Base-by-base conservation (phyloP, 2,888 invertebrate genomes). In the Ochlodes sylvanus region DNA sequence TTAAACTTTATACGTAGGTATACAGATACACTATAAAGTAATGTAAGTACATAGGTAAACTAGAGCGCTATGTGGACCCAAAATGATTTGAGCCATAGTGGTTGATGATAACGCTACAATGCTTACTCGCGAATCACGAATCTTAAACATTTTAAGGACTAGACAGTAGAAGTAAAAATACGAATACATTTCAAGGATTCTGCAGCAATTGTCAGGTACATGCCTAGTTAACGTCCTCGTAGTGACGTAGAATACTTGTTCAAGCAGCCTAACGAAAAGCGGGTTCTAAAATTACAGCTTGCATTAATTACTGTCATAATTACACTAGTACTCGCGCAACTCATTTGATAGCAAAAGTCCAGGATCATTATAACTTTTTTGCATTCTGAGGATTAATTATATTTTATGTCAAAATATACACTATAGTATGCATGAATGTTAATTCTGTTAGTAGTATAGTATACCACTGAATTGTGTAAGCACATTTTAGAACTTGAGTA, bases 241-340 rank as follows among this genome's bases (percentile, higher is more conserved):
- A 54, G 41, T 41, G 6, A 52, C 9, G 52, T 38, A 7, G 21
- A 41, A 38, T 63, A 47, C n/a, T 55, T 63, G 12, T 55, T 12
- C 4, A 12, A 15, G 15, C 55, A 14, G 54, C 41, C 38, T 41
- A 27, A 58, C 19, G 50, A 57, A 19, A 21, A 42, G 17, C 10
- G 34, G 52, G 52, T 21, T 52, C 21, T 52, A 14, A 52, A 52
- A 52, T 34, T 34, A 55, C 55, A 55, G 32, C 38, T 58, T 52
- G 34, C 56, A 32, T 57, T 65, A 65, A 65, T 65, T 65, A 65
- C 47, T 65, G 47, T 15, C 55, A 42, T 55, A 65, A 57, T 65
- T 57, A 65, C 27, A 44, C 56, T 64, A 27, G 63, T 27, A 63
- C 62, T 52, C 14, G 52, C 52, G 14, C 21, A 52, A 52, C 27